Base-by-base conservation (phyloP, 2,797 vertebrate species). In the Cottoperca gobio region DNA sequence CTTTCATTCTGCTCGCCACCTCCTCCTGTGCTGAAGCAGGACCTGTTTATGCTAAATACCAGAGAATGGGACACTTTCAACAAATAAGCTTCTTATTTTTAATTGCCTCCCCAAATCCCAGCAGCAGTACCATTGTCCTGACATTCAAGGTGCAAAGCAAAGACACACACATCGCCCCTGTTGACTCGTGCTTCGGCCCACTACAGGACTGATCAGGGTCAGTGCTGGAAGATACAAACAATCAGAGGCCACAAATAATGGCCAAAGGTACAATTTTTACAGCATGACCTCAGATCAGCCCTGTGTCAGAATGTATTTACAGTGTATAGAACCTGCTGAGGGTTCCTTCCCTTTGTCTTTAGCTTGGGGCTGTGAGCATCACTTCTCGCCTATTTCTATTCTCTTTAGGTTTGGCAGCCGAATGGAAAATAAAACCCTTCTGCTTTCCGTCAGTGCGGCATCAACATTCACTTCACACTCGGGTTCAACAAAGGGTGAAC, bases 51-150 rank as follows among this genome's bases (percentile, higher is more conserved):
- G 46, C 60, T 52, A 52, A 79, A 80, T 21, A 67, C 45, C 52
- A 53, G 10, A 55, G 53, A 64, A 76, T 2, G 17, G 26, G 26
- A 68, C 35, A 57, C 46, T 77, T 78, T 65, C 55, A 33, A 70
- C 70, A 73, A 76, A 82, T 84, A 84, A 76, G 77, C 82, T 70
- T 61, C 80, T 84, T 74, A 80, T 78, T 82, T 84, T 76, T 81
- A 88, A 88, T 82, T 86, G 73, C 46, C 28, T 82, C 19, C 37
- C 45, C 23, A 79, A 79, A 80, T 69, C 54, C 58, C 50, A 53
- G 66, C 46, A 48, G 66, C 61, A 9, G 31, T 2, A 24, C 21
- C 14, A 12, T 57, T 54, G 43, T 67, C 48, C 43, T 65, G 68
- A 65, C 35, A 50, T 50, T 57, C 43, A 64, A 77, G 46, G 66